Evolutionary conservation across 2,113 vertebrate genomes (phyloP).

Genomic region (Centropus unirufus): DNA sequence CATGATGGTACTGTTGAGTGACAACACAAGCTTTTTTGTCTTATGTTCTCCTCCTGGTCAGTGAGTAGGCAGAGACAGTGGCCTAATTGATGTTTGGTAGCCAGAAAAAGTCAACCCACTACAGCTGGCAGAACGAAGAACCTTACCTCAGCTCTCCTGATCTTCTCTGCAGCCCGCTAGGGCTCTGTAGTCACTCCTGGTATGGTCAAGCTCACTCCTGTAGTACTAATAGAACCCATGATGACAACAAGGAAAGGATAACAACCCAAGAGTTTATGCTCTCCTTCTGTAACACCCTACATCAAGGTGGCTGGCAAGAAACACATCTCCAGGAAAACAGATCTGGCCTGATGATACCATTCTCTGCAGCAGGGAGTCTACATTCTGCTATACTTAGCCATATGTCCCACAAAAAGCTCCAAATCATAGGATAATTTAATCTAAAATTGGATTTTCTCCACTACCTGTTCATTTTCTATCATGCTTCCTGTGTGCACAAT

Average conservation of each 20-base stretch:
- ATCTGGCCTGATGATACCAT: not conserved
- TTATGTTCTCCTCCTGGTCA: not conserved
- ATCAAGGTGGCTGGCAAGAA: not conserved
- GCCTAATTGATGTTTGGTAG: fast-evolving
- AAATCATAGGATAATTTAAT: not conserved
- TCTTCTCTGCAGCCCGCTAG: not conserved
- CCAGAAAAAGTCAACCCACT: not conserved
- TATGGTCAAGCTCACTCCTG: not conserved
- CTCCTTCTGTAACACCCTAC: not conserved
- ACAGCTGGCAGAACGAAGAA: not conserved
- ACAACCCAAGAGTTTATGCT: not conserved
- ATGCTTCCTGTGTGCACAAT: not conserved
- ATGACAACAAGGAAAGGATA: not conserved
- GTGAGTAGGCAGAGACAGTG: not conserved
- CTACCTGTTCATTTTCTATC: not conserved
- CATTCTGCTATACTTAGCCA: not conserved
- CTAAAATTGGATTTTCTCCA: not conserved
- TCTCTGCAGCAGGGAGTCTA: not conserved
- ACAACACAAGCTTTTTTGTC: not conserved
- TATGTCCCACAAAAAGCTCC: not conserved
- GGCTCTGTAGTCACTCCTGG: not conserved
- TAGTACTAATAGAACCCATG: not conserved
- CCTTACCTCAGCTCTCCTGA: not conserved
- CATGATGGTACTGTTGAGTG: not conserved
- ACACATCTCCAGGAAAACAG: not conserved